These are phyloP conservation scores for Erebia epiphron DNA, from an alignment of 2,888 invertebrate genomes.

Conservation along the genomic window DNA sequence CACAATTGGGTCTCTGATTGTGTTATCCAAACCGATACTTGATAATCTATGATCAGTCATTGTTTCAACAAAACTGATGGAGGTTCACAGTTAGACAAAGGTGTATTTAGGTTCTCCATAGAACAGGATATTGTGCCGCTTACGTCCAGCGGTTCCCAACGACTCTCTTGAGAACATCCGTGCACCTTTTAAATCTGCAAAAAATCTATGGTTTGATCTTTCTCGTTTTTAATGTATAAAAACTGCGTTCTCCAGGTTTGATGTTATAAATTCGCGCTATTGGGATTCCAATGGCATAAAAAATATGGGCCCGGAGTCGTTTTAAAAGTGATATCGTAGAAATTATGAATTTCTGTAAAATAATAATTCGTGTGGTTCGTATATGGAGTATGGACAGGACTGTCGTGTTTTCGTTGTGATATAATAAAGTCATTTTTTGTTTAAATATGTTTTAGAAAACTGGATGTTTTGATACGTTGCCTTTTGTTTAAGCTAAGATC, in stretches of 20 bases:
- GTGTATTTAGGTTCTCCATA: neutral
- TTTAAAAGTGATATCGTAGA: conserved; percentile 43
- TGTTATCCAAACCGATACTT: too few relatives aligned
- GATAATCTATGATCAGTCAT: too few relatives aligned
- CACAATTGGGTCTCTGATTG: too few relatives aligned
- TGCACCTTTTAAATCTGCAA: neutral
- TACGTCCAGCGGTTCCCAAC: neutral
- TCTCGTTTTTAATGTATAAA: too few relatives aligned
- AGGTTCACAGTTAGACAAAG: neutral
- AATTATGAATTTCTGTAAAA: conserved; percentile 37
- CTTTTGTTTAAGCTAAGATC: too few relatives aligned
- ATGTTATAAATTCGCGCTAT: neutral
- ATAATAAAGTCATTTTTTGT: neutral
- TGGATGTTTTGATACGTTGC: conserved; percentile 4
- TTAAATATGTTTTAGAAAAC: conserved; percentile 27
- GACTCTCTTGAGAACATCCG: neutral
- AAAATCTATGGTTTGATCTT: too few relatives aligned
- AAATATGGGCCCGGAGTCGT: conserved; percentile 33
- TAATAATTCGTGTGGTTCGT: conserved; percentile 10
- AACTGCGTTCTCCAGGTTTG: too few relatives aligned
- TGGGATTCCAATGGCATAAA: conserved; percentile 5
- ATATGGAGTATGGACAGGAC: neutral
- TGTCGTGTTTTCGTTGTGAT: conserved; percentile 20
- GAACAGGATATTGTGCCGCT: neutral
- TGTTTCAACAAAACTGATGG: neutral